phyloP scores from a whole-genome alignment of 2,888 invertebrate genomes.

The Heteromyza rotundicornis region DNA sequence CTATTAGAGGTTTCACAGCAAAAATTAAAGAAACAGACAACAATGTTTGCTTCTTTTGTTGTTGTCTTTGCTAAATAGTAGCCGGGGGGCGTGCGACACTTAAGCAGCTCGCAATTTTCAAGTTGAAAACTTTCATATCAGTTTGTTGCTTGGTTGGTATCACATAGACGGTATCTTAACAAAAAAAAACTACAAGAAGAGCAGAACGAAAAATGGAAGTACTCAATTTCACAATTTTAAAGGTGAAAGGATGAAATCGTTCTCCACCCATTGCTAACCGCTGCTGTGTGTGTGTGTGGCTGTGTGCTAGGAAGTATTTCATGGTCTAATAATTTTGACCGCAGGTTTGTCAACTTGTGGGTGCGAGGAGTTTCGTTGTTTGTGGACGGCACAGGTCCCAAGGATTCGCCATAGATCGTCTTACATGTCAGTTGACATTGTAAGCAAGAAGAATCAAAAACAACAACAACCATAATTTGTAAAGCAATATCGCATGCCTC shows the following conservation, averaged over 20 bases:
- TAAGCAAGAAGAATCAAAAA: no score
- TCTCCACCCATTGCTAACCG: neutral
- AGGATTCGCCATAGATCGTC: neutral
- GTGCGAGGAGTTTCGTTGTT: no score
- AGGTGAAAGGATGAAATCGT: neutral
- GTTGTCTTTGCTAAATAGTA: neutral
- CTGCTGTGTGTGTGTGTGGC: neutral
- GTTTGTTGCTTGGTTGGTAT: no score
- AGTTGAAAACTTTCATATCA: neutral
- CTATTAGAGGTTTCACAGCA: no score
- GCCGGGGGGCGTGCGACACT: no score
- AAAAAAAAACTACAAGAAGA: no score
- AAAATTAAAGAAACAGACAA: neutral
- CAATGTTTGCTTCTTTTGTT: neutral
- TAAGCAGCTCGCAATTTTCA: neutral
- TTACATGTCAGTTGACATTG: conserved; percentile 12
- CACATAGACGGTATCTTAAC: no score
- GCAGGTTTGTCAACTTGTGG: conserved; percentile 38
- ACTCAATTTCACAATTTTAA: no score
- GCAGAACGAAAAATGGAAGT: neutral
- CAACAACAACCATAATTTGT: conserved; percentile 4
- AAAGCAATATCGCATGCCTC: no score
- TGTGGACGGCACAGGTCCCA: no score
- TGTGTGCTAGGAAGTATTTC: conserved; percentile 21
- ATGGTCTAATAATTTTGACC: conserved; percentile 47